phyloP scores from a whole-genome alignment of 2,888 invertebrate species.

The Hydriomena furcata region DNA sequence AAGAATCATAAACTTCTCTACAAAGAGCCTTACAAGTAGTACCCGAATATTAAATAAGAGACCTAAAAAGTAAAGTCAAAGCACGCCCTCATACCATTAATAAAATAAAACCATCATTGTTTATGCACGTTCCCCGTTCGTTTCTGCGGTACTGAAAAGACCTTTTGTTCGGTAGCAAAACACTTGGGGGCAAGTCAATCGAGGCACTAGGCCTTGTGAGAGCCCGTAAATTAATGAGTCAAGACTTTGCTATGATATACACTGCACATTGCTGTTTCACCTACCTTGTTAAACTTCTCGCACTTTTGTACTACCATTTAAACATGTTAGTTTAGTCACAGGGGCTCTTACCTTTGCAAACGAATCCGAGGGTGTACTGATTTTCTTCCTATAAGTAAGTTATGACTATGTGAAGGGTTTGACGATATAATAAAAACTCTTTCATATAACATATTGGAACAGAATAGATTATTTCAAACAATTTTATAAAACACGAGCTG shows the following conservation, averaged over 20 bases:
- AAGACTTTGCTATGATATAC: constrained; percentile 45
- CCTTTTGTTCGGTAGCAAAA: constrained; percentile 74
- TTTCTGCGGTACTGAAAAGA: constrained; percentile 67
- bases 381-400: too few relatives aligned
- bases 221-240: constrained; percentile 76
- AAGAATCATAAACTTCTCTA: too few relatives aligned
- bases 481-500: too few relatives aligned
- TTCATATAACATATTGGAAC: too few relatives aligned
- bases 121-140: constrained; percentile 71
- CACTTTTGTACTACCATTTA: constrained; percentile 31
- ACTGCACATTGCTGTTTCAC: constrained; percentile 59
- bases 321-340: constrained; percentile 1
- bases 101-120: constrained; percentile 76
- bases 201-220: constrained; percentile 66
- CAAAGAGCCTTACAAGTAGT: too few relatives aligned
- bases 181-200: constrained; percentile 78
- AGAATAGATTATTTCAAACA: too few relatives aligned
- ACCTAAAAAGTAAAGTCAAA: constrained; percentile 29
- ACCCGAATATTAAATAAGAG: too few relatives aligned
- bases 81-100: constrained; percentile 46
- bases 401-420: too few relatives aligned
- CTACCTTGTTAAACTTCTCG: constrained; percentile 47
- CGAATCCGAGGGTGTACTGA: constrained; percentile 6
- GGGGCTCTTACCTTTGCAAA: constrained; percentile 1
- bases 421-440: too few relatives aligned